Evolutionary conservation across 2,797 vertebrate species (phyloP).

Genomic region (Simalia tracyae): DNA sequence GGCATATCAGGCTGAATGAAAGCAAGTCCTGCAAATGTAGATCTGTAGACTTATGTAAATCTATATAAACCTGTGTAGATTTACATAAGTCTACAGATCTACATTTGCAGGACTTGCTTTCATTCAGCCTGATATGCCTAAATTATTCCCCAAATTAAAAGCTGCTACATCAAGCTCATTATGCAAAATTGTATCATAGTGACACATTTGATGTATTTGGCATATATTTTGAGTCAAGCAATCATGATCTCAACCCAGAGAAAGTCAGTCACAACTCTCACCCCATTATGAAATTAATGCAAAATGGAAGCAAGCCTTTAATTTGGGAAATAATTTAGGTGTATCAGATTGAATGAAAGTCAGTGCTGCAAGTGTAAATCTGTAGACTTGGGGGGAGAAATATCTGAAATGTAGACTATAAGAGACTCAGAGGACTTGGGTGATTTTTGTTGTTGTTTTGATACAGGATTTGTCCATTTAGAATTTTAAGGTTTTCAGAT

Average conservation of each 20-base stretch:
- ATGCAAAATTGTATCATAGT: neutral
- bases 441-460: neutral
- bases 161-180: no score
- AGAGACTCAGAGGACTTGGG: neutral
- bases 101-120: no score
- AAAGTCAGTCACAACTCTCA: neutral
- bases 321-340: neutral
- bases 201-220: neutral
- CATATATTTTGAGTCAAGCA: neutral
- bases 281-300: neutral
- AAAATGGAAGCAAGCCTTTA: neutral
- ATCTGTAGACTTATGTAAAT: no score
- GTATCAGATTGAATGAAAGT: neutral
- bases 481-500: neutral
- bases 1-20: no score
- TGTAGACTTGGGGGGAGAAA: neutral
- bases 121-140: no score
- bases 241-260: neutral
- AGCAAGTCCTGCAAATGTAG: no score
- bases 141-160: no score
- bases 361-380: conserved; percentile 4
- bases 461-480: neutral
- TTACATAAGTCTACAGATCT: neutral
- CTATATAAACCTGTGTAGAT: neutral
- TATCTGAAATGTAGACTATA: neutral